Percentiles rank a stretch among this genome's conserved stretches.
Conservation (phyloP, 2,888 invertebrate genomes). For the Mesorhabditis spiculigera region DNA sequence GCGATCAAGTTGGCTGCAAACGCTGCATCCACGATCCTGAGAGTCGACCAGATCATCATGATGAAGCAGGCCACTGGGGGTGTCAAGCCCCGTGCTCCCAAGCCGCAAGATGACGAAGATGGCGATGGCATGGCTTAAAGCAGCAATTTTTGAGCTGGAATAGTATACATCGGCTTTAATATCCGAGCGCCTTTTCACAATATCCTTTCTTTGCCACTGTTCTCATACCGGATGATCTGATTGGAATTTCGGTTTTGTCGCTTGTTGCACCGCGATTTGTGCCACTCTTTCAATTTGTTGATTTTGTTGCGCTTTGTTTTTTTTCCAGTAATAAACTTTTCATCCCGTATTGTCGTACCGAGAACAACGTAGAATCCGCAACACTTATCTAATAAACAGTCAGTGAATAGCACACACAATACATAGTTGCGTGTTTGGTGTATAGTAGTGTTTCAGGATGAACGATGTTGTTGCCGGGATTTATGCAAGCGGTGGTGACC, state of each 20-base stretch:
- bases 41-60: conserved; percentile 66
- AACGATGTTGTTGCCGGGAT: conserved; percentile 29
- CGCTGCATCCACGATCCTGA: conserved; percentile 70
- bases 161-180: too few relatives aligned
- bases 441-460: background rate
- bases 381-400: background rate
- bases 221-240: conserved; percentile 8
- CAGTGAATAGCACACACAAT: too few relatives aligned
- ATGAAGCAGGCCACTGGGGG: conserved; percentile 64
- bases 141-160: background rate
- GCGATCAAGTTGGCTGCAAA: conserved; percentile 90
- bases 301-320: conserved; percentile 13
- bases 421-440: too few relatives aligned
- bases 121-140: conserved; percentile 58
- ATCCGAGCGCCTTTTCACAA: background rate
- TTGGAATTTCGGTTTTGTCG: conserved; percentile 9
- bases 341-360: background rate
- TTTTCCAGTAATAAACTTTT: conserved; percentile 8
- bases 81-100: conserved; percentile 60
- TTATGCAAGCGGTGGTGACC: conserved; percentile 39
- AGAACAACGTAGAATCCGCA: background rate
- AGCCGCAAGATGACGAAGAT: conserved; percentile 61
- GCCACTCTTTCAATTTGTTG: background rate
- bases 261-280: conserved; percentile 2
- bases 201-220: background rate